A percentile compares a stretch with the other conserved stretches of the same genome.
Conservation (phyloP, 2,113 vertebrate genomes). For the Nematolebias whitei region DNA sequence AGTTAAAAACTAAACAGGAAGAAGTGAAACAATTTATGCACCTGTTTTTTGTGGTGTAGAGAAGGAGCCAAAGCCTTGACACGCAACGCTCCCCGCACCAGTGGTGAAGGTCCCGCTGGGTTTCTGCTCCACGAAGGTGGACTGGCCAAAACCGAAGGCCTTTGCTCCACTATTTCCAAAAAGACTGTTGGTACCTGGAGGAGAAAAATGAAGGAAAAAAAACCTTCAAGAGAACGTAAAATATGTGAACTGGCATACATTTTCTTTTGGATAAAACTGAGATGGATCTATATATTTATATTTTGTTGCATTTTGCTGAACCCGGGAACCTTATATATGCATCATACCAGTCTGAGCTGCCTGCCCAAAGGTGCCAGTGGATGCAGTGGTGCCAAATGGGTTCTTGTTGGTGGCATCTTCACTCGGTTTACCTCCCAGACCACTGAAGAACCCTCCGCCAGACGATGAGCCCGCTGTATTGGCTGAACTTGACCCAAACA, state of each 20-base stretch:
- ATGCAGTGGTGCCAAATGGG: conserved; percentile 85
- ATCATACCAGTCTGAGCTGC: conserved; percentile 67
- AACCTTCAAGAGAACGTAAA: background rate
- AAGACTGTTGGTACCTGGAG: conserved; percentile 82
- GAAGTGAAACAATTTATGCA: conserved; percentile 45
- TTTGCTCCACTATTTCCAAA: conserved; percentile 93
- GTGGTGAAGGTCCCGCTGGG: conserved; percentile 89
- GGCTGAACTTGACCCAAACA: conserved; percentile 85
- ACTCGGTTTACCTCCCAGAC: conserved; percentile 95
- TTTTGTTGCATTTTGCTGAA: no score
- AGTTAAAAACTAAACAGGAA: no score
- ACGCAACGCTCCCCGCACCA: conserved; percentile 87
- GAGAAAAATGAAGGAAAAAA: background rate
- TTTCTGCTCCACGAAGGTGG: conserved; percentile 92
- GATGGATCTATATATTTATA: no score
- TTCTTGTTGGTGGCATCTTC: conserved; percentile 97
- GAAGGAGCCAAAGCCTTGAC: conserved; percentile 95
- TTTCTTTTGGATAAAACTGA: background rate
- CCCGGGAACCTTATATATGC: no score
- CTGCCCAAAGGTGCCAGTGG: conserved; percentile 80
- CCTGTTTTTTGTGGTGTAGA: conserved; percentile 87
- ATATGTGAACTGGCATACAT: background rate
- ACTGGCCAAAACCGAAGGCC: conserved; percentile 84
- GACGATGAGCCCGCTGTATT: conserved; percentile 60
- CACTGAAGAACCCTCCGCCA: conserved; percentile 90